Conservation (phyloP, 2,888 invertebrate species). For the Rugalucina vietnamica region DNA sequence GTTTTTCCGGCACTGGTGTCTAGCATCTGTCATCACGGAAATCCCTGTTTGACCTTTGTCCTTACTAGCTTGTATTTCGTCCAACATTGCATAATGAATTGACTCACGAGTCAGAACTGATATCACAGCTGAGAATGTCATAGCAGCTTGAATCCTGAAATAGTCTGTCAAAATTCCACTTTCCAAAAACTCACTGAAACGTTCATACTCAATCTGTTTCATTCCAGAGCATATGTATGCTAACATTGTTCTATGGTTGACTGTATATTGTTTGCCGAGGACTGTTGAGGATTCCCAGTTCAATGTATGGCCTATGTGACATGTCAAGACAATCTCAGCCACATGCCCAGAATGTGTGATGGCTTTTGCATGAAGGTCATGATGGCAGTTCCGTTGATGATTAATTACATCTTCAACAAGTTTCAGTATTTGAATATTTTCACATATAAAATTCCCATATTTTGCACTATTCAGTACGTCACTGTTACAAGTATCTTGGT, state of each 20-base stretch:
- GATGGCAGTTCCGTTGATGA: neutral
- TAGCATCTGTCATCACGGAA: slow-evolving; percentile 23
- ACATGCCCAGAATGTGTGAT: slow-evolving; percentile 7
- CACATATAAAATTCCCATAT: slow-evolving; percentile 6
- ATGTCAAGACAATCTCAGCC: neutral
- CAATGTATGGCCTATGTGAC: neutral
- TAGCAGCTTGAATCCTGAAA: neutral
- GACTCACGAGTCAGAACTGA: neutral
- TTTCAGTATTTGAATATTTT: neutral
- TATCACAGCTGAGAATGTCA: neutral
- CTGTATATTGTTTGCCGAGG: neutral
- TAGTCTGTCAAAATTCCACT: neutral
- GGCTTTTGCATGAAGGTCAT: neutral
- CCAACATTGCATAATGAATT: neutral
- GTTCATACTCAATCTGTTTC: slow-evolving; percentile 2
- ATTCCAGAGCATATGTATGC: neutral
- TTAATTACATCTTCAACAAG: neutral
- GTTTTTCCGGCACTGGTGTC: slow-evolving; percentile 15
- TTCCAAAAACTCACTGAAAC: neutral
- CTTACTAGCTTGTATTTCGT: neutral
- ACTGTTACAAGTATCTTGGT: neutral
- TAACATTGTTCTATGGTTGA: neutral
- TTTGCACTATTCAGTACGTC: neutral
- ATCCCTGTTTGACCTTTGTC: neutral
- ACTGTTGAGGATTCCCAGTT: neutral